Conservation (phyloP, 2,888 invertebrate genomes). For the Trachelus stipa region DNA sequence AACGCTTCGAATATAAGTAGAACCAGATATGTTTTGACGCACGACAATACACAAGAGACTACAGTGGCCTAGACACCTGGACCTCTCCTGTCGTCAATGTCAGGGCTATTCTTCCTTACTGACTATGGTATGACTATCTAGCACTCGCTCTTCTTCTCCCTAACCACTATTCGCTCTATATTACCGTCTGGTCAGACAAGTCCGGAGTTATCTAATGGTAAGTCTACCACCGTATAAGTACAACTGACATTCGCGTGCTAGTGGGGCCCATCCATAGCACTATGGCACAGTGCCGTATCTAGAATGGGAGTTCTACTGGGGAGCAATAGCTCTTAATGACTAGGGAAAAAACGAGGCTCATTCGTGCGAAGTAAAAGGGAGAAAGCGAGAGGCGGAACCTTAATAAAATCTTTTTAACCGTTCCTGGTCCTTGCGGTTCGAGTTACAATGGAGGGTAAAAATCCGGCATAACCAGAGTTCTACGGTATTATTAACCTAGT, state of each 20-base stretch:
- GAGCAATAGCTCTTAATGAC: not conserved
- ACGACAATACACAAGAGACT: constrained; percentile 3
- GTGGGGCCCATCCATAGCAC: not conserved
- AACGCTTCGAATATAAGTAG: not conserved
- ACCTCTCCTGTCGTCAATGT: not conserved
- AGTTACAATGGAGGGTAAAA: not conserved
- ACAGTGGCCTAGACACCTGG: not conserved
- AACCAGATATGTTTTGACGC: not conserved
- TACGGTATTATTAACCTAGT: not conserved
- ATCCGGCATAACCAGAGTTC: not conserved
- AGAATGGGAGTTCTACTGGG: not conserved
- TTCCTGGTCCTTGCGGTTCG: not conserved
- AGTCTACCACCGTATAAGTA: constrained; percentile 2
- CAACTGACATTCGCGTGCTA: not conserved
- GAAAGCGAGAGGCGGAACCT: not conserved
- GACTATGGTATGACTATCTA: not conserved
- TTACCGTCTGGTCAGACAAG: not conserved
- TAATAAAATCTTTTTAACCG: not conserved
- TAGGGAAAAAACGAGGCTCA: not conserved
- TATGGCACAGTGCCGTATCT: not conserved
- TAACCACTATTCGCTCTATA: not conserved
- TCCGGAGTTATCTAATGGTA: constrained; percentile 1
- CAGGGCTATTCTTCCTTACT: not conserved
- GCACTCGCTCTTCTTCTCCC: not conserved
- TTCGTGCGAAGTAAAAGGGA: not conserved